Evolutionary conservation across 1,140 invertebrate genomes (phyloP), one percentile per base, ranked within the genome.

Genomic region (Amphibalanus amphitrite): DNA sequence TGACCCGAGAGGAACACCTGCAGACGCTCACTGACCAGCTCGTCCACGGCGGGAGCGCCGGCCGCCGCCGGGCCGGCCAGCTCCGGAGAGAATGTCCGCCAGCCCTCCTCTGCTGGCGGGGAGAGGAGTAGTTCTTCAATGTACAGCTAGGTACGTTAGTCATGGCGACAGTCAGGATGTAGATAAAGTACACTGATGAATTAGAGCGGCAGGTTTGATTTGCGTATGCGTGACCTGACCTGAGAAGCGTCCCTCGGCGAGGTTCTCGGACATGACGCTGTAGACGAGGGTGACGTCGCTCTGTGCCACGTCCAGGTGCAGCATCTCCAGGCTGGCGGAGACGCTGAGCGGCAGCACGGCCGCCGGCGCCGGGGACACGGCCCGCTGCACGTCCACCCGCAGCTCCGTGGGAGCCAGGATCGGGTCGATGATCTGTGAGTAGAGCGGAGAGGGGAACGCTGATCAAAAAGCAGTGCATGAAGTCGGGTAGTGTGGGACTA

Each of bases 391-490:
- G 74, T 90, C 89, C 67, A 90, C 84, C 69, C 88, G 84, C 28
- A 91, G 78, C 72, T 84, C 85, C 20, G 90, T 80, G 3, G 89
- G 89, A 75, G 92, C 90, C 17, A 92, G 77, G 69, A 92, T 87
- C 23, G 88, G 86, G 78, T 91, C 90, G 83, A 89, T 76, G 10
- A 59, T 20, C 47, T 59, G 47, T 8, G 6, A 17, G 6, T 6
- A 6, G 38, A 38, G 38, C 6, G 38, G 38, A 38, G 38, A 17
- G 38, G 38, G 6, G 38, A 38, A n/a, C n/a, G n/a, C n/a, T n/a
- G n/a, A n/a, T n/a, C n/a, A n/a, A n/a, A n/a, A n/a, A n/a, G n/a
- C n/a, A n/a, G n/a, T n/a, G n/a, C n/a, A n/a, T n/a, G n/a, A n/a
- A n/a, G n/a, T n/a, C n/a, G n/a, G n/a, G n/a, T n/a, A n/a, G n/a